Conservation (phyloP, 1,140 invertebrate species). For the Heliconius congener region DNA sequence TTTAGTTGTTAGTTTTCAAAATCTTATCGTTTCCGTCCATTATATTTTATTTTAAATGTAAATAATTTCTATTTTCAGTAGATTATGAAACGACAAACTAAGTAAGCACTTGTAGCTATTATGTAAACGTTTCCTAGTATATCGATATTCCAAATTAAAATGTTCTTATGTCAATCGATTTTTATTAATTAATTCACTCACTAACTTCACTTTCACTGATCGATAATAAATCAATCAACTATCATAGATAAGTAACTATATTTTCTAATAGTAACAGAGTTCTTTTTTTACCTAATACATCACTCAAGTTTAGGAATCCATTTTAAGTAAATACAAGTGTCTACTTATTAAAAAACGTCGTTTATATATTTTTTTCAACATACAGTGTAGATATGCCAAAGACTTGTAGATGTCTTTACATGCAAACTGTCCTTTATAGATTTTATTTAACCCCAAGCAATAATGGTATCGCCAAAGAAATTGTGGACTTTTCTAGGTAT, state of each 20-base stretch:
- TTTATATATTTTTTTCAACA: slow-evolving; percentile 56
- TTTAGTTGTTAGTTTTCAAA: slow-evolving; percentile 49
- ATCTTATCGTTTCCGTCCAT: slow-evolving; percentile 79
- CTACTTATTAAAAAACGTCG: background rate
- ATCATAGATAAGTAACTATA: no score
- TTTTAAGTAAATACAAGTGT: background rate
- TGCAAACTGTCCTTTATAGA: slow-evolving; percentile 50
- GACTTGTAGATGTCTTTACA: slow-evolving; percentile 67
- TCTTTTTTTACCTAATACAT: no score
- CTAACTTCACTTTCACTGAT: no score
- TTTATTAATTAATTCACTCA: no score
- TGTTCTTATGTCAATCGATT: no score
- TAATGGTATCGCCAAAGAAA: slow-evolving; percentile 68
- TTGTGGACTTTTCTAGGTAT: slow-evolving; percentile 51
- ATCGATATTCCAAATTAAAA: no score
- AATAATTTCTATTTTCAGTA: slow-evolving; percentile 51
- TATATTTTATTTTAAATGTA: slow-evolving; percentile 63
- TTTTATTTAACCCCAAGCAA: slow-evolving; percentile 57
- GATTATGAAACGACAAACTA: background rate
- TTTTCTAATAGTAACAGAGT: no score
- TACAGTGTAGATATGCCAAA: slow-evolving; percentile 81
- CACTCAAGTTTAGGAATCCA: background rate
- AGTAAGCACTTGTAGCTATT: background rate
- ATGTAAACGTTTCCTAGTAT: background rate
- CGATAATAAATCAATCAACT: no score